Conservation (phyloP, 2,113 vertebrate genomes). For the Plectropomus leopardus region DNA sequence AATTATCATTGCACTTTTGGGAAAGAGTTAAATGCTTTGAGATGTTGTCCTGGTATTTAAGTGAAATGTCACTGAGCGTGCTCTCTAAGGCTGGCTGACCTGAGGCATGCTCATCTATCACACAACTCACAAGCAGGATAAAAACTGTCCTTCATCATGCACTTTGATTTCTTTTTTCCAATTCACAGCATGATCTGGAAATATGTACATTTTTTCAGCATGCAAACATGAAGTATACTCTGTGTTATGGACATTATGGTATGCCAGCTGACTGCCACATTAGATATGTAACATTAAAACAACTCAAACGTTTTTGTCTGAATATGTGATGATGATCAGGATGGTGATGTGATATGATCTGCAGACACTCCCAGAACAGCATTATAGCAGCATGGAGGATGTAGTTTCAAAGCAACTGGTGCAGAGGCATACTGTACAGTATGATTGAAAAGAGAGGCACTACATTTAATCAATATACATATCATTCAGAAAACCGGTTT, state of each 20-base stretch:
- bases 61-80: conserved; percentile 49
- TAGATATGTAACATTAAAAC: conserved; percentile 14
- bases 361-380: conserved; percentile 50
- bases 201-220: conserved; percentile 2
- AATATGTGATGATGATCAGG: conserved; percentile 38
- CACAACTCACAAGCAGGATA: conserved; percentile 7
- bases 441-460: conserved; percentile 78
- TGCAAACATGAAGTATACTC: conserved; percentile 17
- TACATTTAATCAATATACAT: conserved; percentile 74
- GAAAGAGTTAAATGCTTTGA: not conserved
- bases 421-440: conserved; percentile 67
- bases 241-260: conserved; percentile 56
- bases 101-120: conserved; percentile 71
- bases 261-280: conserved; percentile 31
- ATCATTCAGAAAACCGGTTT: conserved; percentile 67
- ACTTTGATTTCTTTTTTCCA: no score
- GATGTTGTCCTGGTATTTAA: not conserved
- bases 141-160: not conserved
- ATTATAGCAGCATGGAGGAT: conserved; percentile 70
- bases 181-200: no score
- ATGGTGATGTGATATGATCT: conserved; percentile 47
- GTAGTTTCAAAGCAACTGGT: conserved; percentile 64
- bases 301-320: conserved; percentile 23
- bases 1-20: not conserved
- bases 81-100: conserved; percentile 91